Evolutionary conservation across 2,797 vertebrate genomes (phyloP), one percentile per base, ranked within the genome.

Genomic region (Synaphobranchus kaupii): DNA sequence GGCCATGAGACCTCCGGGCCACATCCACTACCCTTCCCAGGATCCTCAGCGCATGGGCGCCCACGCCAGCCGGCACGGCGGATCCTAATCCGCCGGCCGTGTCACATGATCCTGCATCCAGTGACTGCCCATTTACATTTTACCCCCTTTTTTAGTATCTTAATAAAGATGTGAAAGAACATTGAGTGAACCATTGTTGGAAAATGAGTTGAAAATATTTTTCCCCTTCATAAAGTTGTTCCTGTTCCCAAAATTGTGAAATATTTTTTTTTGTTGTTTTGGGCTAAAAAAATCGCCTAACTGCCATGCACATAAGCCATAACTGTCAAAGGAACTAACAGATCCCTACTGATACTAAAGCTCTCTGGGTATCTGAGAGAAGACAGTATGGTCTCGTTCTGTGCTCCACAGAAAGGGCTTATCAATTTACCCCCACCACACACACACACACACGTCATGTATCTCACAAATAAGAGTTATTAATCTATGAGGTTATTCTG

Each of bases 31-130:
- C 90, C 99, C 98, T 0, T 99, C 98, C 91, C 98, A 99, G 94
- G 99, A 99, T 92, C 99, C 99, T 90, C 98, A 99, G 94, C 96
- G 98, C 90, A 99, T 99, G 99, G 99, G 99, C 0, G 98, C 99
- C 85, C 99, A 99, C 7, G 97, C 98, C 0, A 96, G 96, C 54
- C 97, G 97, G 82, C 96, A 96, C 89, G 96, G 94, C 93, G 97
- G 92, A 87, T 94, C 95, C 89, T 97, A 96, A 86, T 39, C 1
- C 47, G 66, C 13, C 56, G 71, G 47, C 68, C 87, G 86, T 81
- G 89, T 89, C 54, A 76, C 20, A 20, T 78, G 44, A 28, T 28
- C 63, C n/a, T 25, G 63, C 63, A 25, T 9, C n/a, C 63, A 68
- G 63, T 17, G 58, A 68, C 63, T 68, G 63, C 63, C 25, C 8